Evolutionary conservation across 2,797 vertebrate species (phyloP).

Genomic region (Gambusia yucatana): DNA sequence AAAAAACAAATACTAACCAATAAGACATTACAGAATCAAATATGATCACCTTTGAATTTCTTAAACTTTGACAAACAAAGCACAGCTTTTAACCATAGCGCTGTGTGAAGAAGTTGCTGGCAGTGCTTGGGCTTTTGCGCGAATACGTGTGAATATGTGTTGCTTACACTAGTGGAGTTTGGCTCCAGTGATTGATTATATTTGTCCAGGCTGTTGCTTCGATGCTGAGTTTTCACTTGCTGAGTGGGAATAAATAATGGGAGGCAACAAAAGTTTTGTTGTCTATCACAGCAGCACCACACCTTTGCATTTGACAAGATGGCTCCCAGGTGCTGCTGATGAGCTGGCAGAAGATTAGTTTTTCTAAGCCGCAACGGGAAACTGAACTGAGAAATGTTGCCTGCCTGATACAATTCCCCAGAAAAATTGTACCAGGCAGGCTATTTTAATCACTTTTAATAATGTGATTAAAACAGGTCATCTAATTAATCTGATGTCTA

Average conservation of each 20-base stretch:
- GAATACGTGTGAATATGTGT: neutral
- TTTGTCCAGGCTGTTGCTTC: neutral
- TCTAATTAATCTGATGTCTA: too few relatives aligned
- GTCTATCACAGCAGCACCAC: neutral
- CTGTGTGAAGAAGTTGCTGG: neutral
- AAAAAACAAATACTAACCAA: neutral
- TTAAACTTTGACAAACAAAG: neutral
- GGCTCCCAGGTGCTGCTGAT: neutral
- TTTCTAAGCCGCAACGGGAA: too few relatives aligned
- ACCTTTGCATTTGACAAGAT: neutral
- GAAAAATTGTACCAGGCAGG: too few relatives aligned
- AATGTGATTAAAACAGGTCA: too few relatives aligned
- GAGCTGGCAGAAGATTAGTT: neutral
- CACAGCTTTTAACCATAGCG: neutral
- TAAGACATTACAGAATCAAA: neutral
- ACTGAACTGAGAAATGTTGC: too few relatives aligned
- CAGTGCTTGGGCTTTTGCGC: neutral
- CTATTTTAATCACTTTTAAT: too few relatives aligned
- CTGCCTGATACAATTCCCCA: too few relatives aligned
- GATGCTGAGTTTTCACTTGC: neutral
- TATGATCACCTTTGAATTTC: neutral
- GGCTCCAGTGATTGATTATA: neutral
- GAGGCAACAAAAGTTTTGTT: neutral
- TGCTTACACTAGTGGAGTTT: too few relatives aligned
- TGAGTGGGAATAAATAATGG: neutral